Conservation (phyloP, 2,797 vertebrate species). For the Luscinia luscinia region DNA sequence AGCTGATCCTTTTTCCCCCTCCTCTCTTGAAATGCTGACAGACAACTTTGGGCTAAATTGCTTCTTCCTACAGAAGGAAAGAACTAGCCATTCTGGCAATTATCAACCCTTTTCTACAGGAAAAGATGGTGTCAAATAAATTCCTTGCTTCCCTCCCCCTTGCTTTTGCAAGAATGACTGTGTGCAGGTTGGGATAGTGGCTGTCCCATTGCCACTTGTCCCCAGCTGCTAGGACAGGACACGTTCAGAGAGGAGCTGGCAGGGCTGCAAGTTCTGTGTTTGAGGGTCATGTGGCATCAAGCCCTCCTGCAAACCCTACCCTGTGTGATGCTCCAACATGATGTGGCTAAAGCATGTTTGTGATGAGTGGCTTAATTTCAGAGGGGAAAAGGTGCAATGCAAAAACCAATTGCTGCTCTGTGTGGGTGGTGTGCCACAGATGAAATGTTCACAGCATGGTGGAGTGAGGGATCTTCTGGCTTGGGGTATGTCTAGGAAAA, state of each 20-base stretch:
- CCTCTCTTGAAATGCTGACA: background rate
- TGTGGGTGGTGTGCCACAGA: background rate
- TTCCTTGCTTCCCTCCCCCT: background rate
- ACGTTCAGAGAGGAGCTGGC: background rate
- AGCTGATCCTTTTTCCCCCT: background rate
- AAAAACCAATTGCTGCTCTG: background rate
- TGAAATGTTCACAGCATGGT: background rate
- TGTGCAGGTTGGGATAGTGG: background rate
- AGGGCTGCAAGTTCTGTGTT: background rate
- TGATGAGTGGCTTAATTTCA: background rate
- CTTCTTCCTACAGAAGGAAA: background rate
- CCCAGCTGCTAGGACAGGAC: background rate
- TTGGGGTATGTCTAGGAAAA: background rate
- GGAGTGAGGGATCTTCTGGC: background rate
- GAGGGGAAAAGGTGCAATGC: background rate
- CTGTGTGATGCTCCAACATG: background rate
- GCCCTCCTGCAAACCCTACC: background rate
- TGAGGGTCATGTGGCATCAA: accelerated
- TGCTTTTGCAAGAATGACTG: background rate
- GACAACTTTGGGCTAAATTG: background rate
- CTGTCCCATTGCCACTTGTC: background rate
- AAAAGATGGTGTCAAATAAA: background rate
- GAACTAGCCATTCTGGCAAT: background rate
- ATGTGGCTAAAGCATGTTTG: background rate
- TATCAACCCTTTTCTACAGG: background rate